phyloP scores from a whole-genome alignment of 2,113 vertebrate genomes.

The Xyliphius kryptos region DNA sequence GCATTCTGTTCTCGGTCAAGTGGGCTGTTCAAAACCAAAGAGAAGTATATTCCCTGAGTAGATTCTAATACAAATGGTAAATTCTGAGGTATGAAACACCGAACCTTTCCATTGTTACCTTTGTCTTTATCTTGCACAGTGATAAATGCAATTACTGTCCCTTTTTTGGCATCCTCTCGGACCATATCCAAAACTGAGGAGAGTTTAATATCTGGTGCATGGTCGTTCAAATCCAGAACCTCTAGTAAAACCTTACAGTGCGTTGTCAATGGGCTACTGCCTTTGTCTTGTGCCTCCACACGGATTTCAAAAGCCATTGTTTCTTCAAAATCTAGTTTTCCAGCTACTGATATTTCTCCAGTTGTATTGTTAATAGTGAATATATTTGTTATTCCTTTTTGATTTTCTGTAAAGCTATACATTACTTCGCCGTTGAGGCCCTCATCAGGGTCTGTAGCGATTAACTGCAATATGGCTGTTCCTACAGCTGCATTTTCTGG shows the following conservation, averaged over 20 bases:
- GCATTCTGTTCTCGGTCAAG: slow-evolving; percentile 54
- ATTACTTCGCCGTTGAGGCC: slow-evolving; percentile 44
- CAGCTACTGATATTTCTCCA: slow-evolving; percentile 51
- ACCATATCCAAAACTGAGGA: slow-evolving; percentile 62
- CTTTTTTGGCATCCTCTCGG: slow-evolving; percentile 55
- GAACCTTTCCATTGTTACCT: slow-evolving; percentile 49
- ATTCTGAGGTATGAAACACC: slow-evolving; percentile 31
- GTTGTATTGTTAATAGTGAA: slow-evolving; percentile 26
- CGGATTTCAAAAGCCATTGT: slow-evolving; percentile 68
- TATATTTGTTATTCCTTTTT: slow-evolving; percentile 6
- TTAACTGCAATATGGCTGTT: slow-evolving; percentile 44
- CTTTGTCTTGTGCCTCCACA: slow-evolving; percentile 67
- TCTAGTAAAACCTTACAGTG: slow-evolving; percentile 72
- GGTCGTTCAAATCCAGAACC: slow-evolving; percentile 74
- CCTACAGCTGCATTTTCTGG: slow-evolving; percentile 46
- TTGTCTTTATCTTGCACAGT: slow-evolving; percentile 64
- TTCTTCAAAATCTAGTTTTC: slow-evolving; percentile 68
- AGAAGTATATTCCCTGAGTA: slow-evolving; percentile 49
- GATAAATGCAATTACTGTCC: slow-evolving; percentile 66
- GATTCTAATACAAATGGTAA: slow-evolving; percentile 47
- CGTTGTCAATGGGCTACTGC: slow-evolving; percentile 53
- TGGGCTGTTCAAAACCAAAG: slow-evolving; percentile 34
- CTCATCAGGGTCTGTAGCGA: slow-evolving; percentile 53
- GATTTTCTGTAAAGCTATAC: slow-evolving; percentile 27
- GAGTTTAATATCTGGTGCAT: slow-evolving; percentile 67